These are phyloP conservation scores for Euzophera pinguis DNA, from an alignment of 2,888 invertebrate genomes.

Conservation along the genomic window DNA sequence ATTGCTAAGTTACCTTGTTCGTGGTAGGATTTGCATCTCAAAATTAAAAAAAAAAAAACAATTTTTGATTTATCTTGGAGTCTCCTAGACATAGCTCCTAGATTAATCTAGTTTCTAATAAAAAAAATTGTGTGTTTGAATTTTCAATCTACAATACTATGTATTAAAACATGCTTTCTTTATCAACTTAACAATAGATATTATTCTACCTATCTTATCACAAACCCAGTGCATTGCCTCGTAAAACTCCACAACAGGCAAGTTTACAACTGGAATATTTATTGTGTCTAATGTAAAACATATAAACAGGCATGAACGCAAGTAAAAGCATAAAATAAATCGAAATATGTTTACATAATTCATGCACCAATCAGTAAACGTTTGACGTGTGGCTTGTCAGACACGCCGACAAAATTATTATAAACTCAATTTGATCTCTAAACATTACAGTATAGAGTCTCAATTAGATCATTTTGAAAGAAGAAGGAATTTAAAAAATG, in stretches of 20 bases:
- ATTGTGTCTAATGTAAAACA: no score
- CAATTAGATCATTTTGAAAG: conserved; percentile 3
- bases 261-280: neutral
- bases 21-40: no score
- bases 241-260: neutral
- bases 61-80: no score
- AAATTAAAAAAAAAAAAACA: no score
- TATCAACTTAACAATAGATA: no score
- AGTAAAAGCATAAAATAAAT: neutral
- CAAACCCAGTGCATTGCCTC: neutral
- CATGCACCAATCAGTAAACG: conserved; percentile 18
- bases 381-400: conserved; percentile 15
- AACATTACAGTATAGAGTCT: neutral
- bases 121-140: no score
- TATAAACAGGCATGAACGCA: neutral
- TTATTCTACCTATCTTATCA: neutral
- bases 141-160: no score
- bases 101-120: no score
- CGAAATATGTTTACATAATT: neutral
- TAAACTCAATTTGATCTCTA: conserved; percentile 10
- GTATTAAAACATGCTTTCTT: neutral
- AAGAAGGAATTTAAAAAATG: conserved; percentile 25
- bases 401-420: conserved; percentile 16
- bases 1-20: no score
- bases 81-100: no score